Conservation (phyloP, 2,113 vertebrate genomes). For the Saccopteryx leptura region DNA sequence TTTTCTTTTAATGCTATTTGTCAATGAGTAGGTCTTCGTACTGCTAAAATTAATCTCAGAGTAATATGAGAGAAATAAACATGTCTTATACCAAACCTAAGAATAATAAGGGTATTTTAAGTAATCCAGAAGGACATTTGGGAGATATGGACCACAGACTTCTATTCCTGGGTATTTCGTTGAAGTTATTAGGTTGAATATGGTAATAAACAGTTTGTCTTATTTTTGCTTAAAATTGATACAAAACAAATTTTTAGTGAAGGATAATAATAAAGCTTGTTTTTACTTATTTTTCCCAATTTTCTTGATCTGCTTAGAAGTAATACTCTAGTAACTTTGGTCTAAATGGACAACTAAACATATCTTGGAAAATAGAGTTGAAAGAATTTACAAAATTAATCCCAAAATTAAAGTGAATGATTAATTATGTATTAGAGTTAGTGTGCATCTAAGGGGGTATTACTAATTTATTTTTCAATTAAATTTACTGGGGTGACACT, state of each 20-base stretch:
- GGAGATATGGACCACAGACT: neutral
- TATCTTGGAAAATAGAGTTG: conserved; percentile 1
- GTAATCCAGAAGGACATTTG: neutral
- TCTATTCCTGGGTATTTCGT: conserved; percentile 4
- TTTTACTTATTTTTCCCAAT: neutral
- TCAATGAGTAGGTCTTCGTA: conserved; percentile 11
- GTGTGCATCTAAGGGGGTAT: neutral
- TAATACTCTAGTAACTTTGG: neutral
- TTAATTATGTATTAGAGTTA: neutral
- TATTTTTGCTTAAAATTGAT: neutral
- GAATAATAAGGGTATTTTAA: conserved; percentile 8
- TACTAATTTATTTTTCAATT: neutral
- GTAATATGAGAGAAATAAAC: conserved; percentile 41
- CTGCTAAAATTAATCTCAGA: conserved; percentile 17
- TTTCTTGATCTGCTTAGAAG: neutral
- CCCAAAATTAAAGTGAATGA: neutral
- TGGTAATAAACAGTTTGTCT: neutral
- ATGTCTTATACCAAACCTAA: neutral
- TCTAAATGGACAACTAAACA: neutral
- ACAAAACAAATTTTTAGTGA: neutral
- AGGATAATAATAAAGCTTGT: neutral
- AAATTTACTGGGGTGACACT: too few relatives aligned
- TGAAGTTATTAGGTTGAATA: neutral
- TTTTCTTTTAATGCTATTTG: conserved; percentile 39
- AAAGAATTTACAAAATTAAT: neutral